phyloP scores from a whole-genome alignment of 2,888 invertebrate species.

The Eremobia ochroleuca region DNA sequence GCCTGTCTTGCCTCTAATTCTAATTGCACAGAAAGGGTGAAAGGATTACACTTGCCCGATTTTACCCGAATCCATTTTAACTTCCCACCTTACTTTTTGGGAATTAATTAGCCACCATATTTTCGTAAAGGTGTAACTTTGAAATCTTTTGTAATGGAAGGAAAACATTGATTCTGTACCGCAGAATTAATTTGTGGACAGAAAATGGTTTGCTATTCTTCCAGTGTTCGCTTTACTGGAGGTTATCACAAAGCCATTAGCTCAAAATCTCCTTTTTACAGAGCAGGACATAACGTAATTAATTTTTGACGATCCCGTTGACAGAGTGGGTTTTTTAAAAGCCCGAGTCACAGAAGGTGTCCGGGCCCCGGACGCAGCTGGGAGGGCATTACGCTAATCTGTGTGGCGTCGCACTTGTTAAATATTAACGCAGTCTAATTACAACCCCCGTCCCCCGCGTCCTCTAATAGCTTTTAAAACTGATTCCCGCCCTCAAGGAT shows the following conservation, averaged over 20 bases:
- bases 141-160: conserved; percentile 72
- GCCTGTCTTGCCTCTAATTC: conserved; percentile 85
- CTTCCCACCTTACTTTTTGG: conserved; percentile 72
- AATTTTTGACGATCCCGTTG: conserved; percentile 86
- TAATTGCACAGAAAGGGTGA: conserved; percentile 86
- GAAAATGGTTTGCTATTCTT: conserved; percentile 31
- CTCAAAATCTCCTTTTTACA: conserved; percentile 76
- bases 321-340: conserved; percentile 87
- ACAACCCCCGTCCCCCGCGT: conserved; percentile 80
- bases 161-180: conserved; percentile 69
- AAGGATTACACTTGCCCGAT: conserved; percentile 83
- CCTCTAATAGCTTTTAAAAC: conserved; percentile 91
- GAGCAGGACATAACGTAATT: conserved; percentile 80
- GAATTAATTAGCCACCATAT: conserved; percentile 73
- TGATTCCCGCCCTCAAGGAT: conserved; percentile 90
- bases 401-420: conserved; percentile 88
- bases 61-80: conserved; percentile 76
- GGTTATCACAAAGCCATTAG: conserved; percentile 82
- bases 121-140: conserved; percentile 58
- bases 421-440: conserved; percentile 91
- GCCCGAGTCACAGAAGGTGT: conserved; percentile 82
- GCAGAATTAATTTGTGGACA: conserved; percentile 24
- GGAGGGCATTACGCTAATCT: conserved; percentile 85
- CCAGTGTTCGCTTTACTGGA: conserved; percentile 20
- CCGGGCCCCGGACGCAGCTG: conserved; percentile 85